phyloP scores from a whole-genome alignment of 2,797 vertebrate species.

The Scomberomorus guttatus region DNA sequence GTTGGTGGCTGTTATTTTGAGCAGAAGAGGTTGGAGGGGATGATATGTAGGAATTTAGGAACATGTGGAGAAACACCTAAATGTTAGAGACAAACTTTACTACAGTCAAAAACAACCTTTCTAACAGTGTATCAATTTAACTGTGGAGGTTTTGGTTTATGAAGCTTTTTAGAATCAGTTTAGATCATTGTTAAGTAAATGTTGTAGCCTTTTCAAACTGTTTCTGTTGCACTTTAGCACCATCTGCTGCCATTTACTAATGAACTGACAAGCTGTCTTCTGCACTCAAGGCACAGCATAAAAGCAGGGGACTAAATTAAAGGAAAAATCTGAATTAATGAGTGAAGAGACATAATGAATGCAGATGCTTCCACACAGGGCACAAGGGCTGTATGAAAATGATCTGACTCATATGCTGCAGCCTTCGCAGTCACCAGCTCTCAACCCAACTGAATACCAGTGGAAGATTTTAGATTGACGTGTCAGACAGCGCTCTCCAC shows the following conservation, averaged over 20 bases:
- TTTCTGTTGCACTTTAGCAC: constrained; percentile 31
- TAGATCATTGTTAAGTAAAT: not conserved
- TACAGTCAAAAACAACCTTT: not conserved
- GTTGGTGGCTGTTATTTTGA: constrained; percentile 9
- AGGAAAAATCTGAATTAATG: not conserved
- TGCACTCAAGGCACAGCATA: not conserved
- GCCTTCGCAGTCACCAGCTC: not conserved
- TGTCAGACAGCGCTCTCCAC: too few relatives aligned
- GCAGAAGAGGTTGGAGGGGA: not conserved
- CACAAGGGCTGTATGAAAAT: not conserved
- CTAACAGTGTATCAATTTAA: not conserved
- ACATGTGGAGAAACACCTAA: not conserved
- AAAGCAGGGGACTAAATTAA: not conserved
- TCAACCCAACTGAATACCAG: not conserved
- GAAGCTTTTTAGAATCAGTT: constrained; percentile 7
- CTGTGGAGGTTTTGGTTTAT: not conserved
- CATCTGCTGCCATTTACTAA: constrained; percentile 42
- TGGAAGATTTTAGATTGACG: too few relatives aligned
- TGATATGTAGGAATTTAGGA: not conserved
- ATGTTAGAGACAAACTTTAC: not conserved
- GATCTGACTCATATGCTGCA: not conserved
- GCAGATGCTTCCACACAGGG: not conserved
- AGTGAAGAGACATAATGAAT: not conserved
- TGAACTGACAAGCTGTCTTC: not conserved
- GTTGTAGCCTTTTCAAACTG: not conserved